Evolutionary conservation across 1,140 invertebrate species (phyloP).

Genomic region (Wasmannia auropunctata): DNA sequence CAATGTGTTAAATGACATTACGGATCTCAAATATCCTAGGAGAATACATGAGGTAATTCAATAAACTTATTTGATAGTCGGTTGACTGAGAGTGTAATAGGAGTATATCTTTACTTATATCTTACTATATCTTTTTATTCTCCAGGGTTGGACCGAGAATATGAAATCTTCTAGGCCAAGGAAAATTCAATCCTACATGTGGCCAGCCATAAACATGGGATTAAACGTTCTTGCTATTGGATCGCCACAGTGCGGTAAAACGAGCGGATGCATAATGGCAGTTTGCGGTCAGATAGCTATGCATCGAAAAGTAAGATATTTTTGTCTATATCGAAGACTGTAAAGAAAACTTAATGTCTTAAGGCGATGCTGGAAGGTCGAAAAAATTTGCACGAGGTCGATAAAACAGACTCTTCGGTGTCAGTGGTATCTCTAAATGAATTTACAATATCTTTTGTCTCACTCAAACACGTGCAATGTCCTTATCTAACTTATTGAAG

Average conservation of each 20-base stretch:
- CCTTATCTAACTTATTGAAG: no score
- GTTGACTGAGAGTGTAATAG: slow-evolving; percentile 1
- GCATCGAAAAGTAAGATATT: slow-evolving; percentile 68
- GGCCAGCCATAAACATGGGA: slow-evolving; percentile 81
- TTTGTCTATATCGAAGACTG: background rate
- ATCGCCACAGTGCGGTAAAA: slow-evolving; percentile 79
- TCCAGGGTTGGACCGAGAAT: slow-evolving; percentile 67
- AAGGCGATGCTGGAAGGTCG: no score
- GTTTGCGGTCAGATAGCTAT: slow-evolving; percentile 72
- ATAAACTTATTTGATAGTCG: slow-evolving; percentile 22
- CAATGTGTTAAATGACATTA: slow-evolving; percentile 3
- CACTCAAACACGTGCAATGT: no score
- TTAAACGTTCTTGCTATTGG: slow-evolving; percentile 78
- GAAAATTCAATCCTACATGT: slow-evolving; percentile 82
- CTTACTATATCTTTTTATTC: slow-evolving; percentile 1
- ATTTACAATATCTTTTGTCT: no score
- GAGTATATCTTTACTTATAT: background rate
- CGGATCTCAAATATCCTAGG: slow-evolving; percentile 67
- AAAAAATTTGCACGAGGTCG: no score
- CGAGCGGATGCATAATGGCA: slow-evolving; percentile 78
- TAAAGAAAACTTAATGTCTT: background rate
- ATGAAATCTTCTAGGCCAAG: slow-evolving; percentile 64
- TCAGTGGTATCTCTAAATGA: no score
- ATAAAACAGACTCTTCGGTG: no score
- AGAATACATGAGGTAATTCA: slow-evolving; percentile 75